Percentiles rank a stretch among this genome's conserved stretches.
These are phyloP conservation scores for Embiotoca jacksoni DNA, from an alignment of 2,113 vertebrate species.

Conservation along the genomic window DNA sequence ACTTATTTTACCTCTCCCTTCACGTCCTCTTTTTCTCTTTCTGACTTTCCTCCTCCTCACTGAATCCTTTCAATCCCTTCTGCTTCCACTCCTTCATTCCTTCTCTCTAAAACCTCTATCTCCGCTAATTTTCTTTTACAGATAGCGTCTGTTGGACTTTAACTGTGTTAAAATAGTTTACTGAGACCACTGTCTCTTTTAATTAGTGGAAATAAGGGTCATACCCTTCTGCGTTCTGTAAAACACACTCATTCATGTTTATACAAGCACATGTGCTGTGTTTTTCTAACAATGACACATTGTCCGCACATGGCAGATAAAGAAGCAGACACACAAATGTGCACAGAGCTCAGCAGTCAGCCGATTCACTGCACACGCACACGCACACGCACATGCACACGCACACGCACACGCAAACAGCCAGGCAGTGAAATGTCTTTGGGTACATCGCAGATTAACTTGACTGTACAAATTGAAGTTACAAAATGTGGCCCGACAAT, in stretches of 20 bases:
- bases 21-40: background rate
- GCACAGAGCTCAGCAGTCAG: conserved; percentile 6
- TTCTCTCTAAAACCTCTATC: background rate
- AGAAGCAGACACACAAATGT: conserved; percentile 24
- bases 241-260: conserved; percentile 62
- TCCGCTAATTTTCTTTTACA: conserved; percentile 30
- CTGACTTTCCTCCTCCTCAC: background rate
- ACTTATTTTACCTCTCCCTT: background rate
- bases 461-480: background rate
- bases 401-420: background rate
- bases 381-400: too few relatives aligned
- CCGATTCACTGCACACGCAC: background rate
- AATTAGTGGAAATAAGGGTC: conserved; percentile 60
- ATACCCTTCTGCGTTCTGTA: conserved; percentile 36
- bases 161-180: conserved; percentile 38
- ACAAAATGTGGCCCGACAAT: background rate
- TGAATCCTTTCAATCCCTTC: too few relatives aligned
- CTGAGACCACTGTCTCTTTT: conserved; percentile 43
- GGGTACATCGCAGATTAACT: background rate
- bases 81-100: too few relatives aligned
- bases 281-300: conserved; percentile 36
- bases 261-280: conserved; percentile 37
- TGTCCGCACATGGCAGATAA: conserved; percentile 49
- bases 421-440: background rate
- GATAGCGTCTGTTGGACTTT: conserved; percentile 10